Base-by-base conservation (phyloP, 30 jellyfish, hydroid and myxozoan genomes). In the Hydra vulgaris region DNA sequence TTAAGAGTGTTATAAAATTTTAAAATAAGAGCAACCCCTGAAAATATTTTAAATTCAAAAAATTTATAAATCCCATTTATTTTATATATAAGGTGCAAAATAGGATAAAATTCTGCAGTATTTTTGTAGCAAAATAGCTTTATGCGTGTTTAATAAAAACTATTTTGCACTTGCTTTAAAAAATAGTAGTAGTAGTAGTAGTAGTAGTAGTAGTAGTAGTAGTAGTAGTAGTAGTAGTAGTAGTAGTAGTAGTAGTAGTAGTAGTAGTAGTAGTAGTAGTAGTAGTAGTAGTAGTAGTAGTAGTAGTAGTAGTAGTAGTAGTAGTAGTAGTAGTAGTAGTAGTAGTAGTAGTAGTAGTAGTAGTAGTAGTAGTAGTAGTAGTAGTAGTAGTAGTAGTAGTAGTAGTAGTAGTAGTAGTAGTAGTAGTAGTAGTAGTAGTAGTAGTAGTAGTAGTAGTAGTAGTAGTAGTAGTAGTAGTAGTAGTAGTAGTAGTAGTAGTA, bases 201-300 rank as follows among this genome's bases (percentile, higher is more conserved):
- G n/a, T n/a, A 8, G 92, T 27, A 21, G 85, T 19, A 53, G 93
- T 54, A 25, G 93, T 56, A 24, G 76, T 26, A 15, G 70, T 26
- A 0, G 53, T 26, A 27, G 82, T 26, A 15, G 82, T 53, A 7
- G 85, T 73, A 0, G 21, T 72, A 17, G 89, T 15, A 17, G 85
- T 55, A 23, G 87, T n/a, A 18, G 74, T 66, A 16, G 82, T 23
- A 74, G 82, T 7, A 52, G 71, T 78, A 15, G 85, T 17, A 21
- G 21, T 40, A n/a, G 78, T 70, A 25, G 25, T 17, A 5, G 88
- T 23, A 52, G 78, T 55, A 17, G 27, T 20, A 12, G 73, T 23
- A 18, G 75, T 18, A 7, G 83, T 40, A 17, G 70, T 8, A 7
- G 71, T 40, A 20, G 16, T 23, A 18, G 80, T 21, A 15, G 84